These are phyloP conservation scores for Leptinotarsa haldemani DNA, from an alignment of 2,888 invertebrate species.

Conservation along the genomic window DNA sequence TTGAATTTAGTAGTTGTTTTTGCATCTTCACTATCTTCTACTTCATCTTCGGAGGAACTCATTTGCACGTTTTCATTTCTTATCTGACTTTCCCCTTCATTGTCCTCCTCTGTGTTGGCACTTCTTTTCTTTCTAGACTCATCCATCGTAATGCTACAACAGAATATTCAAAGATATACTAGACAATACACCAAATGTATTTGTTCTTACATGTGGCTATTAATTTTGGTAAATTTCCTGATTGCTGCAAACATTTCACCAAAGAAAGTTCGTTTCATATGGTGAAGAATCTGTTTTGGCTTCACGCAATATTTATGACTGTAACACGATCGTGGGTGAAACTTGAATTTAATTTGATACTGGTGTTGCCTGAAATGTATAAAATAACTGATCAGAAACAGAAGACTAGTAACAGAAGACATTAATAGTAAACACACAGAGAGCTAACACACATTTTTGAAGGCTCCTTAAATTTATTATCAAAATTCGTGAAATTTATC, in stretches of 20 bases:
- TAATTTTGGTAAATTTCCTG: constrained; percentile 70
- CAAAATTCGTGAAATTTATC: no score
- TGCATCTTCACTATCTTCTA: constrained; percentile 70
- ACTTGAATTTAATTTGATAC: constrained; percentile 78
- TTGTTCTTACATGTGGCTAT: constrained; percentile 67
- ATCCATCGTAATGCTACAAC: constrained; percentile 64
- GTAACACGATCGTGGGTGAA: constrained; percentile 81
- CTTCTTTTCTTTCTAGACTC: constrained; percentile 51
- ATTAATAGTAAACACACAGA: no score
- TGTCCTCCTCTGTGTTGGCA: constrained; percentile 53
- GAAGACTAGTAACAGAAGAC: no score
- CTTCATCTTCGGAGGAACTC: constrained; percentile 77
- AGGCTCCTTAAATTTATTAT: no score
- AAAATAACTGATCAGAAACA: not conserved
- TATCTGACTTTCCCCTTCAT: constrained; percentile 59
- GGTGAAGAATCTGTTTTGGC: constrained; percentile 76
- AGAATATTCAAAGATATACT: constrained; percentile 11
- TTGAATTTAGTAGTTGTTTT: constrained; percentile 62
- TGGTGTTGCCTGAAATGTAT: constrained; percentile 66
- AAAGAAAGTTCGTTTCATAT: constrained; percentile 81
- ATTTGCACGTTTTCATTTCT: constrained; percentile 45
- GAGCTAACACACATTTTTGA: no score
- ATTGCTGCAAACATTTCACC: constrained; percentile 74
- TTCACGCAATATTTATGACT: constrained; percentile 78
- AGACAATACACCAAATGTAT: not conserved